phyloP scores from a whole-genome alignment of 2,888 invertebrate species.

The Heliothis peltigera region DNA sequence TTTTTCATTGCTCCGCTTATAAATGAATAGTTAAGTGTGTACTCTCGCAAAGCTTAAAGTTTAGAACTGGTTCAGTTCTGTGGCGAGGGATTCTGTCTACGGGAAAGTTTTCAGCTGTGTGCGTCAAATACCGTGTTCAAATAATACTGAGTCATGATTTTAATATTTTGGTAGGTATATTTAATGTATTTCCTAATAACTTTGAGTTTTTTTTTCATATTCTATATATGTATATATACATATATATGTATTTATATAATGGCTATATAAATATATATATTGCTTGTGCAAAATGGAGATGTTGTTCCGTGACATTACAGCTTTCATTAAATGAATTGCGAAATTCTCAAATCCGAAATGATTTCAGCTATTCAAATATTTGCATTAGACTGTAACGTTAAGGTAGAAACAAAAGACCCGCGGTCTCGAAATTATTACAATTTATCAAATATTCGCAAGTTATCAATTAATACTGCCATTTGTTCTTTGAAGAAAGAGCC shows the following conservation, averaged over 20 bases:
- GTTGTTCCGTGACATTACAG: conserved; percentile 20
- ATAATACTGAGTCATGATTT: background rate
- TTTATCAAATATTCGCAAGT: conserved; percentile 36
- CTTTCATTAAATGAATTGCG: conserved; percentile 53
- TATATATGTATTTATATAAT: background rate
- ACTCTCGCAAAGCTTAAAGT: background rate
- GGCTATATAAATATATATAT: too few relatives aligned
- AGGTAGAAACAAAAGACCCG: conserved; percentile 43
- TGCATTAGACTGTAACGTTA: conserved; percentile 48
- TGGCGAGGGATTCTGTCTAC: background rate
- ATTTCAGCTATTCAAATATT: conserved; percentile 58
- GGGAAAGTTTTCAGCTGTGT: background rate
- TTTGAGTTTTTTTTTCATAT: too few relatives aligned
- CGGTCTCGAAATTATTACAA: conserved; percentile 37
- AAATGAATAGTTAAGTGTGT: conserved; percentile 49
- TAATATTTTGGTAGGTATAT: too few relatives aligned
- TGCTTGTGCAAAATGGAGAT: background rate
- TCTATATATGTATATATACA: too few relatives aligned
- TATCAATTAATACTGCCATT: conserved; percentile 38
- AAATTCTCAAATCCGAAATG: conserved; percentile 46
- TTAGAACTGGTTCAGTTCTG: background rate
- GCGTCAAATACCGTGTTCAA: background rate
- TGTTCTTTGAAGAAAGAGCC: conserved; percentile 19
- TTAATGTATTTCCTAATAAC: too few relatives aligned
- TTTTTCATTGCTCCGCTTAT: conserved; percentile 40